Evolutionary conservation across 1,140 invertebrate species (phyloP).

Genomic region (Atta colombica): DNA sequence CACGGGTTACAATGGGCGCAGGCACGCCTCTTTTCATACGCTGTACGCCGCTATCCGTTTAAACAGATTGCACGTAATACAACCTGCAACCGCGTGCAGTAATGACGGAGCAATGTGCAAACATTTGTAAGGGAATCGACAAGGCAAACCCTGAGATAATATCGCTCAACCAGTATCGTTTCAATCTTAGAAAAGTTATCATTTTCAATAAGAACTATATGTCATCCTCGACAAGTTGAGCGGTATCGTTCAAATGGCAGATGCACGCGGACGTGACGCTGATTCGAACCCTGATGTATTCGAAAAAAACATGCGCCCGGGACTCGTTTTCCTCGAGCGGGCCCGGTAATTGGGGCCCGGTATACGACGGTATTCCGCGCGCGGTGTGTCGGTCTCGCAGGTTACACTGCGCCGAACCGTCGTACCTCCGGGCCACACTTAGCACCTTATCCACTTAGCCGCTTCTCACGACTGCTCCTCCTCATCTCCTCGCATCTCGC

Average conservation of each 20-base stretch:
- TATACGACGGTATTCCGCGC: constrained; percentile 53
- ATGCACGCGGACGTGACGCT: constrained; percentile 5
- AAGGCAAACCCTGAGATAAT: background rate
- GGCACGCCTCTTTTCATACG: constrained; percentile 38
- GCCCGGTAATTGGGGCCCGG: constrained; percentile 72
- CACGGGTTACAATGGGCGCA: constrained; percentile 34
- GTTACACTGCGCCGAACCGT: constrained; percentile 69
- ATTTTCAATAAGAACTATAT: constrained; percentile 2
- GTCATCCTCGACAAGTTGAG: background rate
- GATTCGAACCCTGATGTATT: constrained; percentile 44
- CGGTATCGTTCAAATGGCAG: constrained; percentile 11
- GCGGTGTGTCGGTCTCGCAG: constrained; percentile 58
- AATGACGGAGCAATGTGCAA: constrained; percentile 23
- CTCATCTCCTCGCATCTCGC: constrained; percentile 79
- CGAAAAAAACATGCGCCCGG: constrained; percentile 5
- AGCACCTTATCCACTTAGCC: constrained; percentile 86
- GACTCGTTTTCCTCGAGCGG: constrained; percentile 63
- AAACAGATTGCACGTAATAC: constrained; percentile 25
- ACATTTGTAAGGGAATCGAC: background rate
- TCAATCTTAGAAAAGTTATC: constrained; percentile 1
- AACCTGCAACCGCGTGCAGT: constrained; percentile 6
- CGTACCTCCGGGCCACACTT: constrained; percentile 82
- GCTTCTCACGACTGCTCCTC: constrained; percentile 82
- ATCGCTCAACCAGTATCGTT: background rate
- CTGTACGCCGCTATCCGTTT: background rate